A percentile compares a stretch with the other conserved stretches of the same genome.
Evolutionary conservation across 92 coral and sea anemone species (phyloP).

Genomic region (Siderastrea radians): DNA sequence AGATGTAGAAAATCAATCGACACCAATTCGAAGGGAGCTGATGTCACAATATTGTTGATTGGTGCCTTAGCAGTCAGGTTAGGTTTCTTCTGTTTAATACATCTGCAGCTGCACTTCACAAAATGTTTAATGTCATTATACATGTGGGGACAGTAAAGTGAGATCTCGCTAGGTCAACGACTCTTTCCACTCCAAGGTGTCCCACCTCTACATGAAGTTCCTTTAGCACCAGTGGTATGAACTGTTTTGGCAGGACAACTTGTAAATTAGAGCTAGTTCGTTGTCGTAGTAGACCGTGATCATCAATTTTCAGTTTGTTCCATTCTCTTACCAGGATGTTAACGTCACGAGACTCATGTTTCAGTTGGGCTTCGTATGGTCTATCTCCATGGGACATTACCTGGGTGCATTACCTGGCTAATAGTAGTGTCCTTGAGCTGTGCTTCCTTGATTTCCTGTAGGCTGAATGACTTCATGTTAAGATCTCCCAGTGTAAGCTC

Average conservation of each 20-base stretch:
- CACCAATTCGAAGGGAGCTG: constrained; percentile 52
- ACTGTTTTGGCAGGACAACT: constrained; percentile 38
- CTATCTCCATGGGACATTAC: constrained; percentile 20
- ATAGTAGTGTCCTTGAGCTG: constrained; percentile 27
- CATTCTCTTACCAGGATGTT: constrained; percentile 26
- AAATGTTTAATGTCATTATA: constrained; percentile 49
- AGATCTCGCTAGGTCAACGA: constrained; percentile 40
- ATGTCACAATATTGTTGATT: constrained; percentile 25
- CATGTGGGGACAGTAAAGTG: constrained; percentile 62
- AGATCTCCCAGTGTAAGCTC: constrained; percentile 16
- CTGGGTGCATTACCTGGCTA: constrained; percentile 2
- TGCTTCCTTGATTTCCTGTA: constrained; percentile 17
- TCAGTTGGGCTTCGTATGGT: constrained; percentile 7
- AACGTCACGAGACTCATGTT: constrained; percentile 11
- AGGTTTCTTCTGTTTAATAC: constrained; percentile 51
- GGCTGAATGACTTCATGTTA: constrained; percentile 6
- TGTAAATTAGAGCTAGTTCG: constrained; percentile 30
- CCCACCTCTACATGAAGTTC: constrained; percentile 62
- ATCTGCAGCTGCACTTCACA: constrained; percentile 39
- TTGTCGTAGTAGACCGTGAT: constrained; percentile 26
- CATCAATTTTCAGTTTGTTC: constrained; percentile 36
- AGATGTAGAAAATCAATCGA: constrained; percentile 69
- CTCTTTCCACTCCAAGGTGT: constrained; percentile 57
- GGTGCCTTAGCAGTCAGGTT: constrained; percentile 34
- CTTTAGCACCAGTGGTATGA: constrained; percentile 29